Evolutionary conservation across 2,888 invertebrate genomes (phyloP), one percentile per base, ranked within the genome.

Genomic region (Drosophila sordidapex): DNA sequence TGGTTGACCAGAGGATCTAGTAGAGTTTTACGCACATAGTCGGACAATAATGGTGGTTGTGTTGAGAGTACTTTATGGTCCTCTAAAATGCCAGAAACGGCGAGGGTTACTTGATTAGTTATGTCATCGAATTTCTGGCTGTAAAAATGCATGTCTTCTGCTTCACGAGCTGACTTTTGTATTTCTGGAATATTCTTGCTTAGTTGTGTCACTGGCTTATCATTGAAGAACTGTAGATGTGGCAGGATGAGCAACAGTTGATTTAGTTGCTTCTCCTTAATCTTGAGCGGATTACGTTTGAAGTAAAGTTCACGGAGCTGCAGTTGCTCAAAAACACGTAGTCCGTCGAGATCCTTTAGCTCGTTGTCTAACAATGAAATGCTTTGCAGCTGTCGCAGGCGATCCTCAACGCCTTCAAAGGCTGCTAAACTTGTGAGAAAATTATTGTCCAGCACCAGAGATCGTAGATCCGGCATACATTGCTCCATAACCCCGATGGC

Each of bases 281-380:
- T 2, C 25, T 40, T 13, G 11, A 62, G 1, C 4, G 53, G 53
- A 48, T 67, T 67, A 1, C n/a, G 6, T 2, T 31, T 8, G 8
- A 62, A 4, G 4, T 36, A 0, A 10, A 67, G 13, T n/a, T 46
- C 13, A 25, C 5, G 5, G 3, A 62, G 13, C 2, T 21, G 15
- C 25, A 67, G 27, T 4, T 38, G 46, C 11, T 8, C 2, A n/a
- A 67, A 48, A 1, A 62, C 62, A 0, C 27, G 18, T 1, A 67
- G 35, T 1, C 36, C 7, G 0, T 62, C 7, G 31, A 62, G n/a
- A 15, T n/a, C 15, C 1, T n/a, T 10, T 4, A 67, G 31, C 10
- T 54, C 25, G 31, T 67, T 67, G 31, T 15, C 8, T 0, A 15
- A 0, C 53, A 67, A 13, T 6, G 62, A 67, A n/a, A 67, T 36